Evolutionary conservation across 2,113 vertebrate genomes (phyloP).

Genomic region (Pseudorhombus dupliciocellatus): DNA sequence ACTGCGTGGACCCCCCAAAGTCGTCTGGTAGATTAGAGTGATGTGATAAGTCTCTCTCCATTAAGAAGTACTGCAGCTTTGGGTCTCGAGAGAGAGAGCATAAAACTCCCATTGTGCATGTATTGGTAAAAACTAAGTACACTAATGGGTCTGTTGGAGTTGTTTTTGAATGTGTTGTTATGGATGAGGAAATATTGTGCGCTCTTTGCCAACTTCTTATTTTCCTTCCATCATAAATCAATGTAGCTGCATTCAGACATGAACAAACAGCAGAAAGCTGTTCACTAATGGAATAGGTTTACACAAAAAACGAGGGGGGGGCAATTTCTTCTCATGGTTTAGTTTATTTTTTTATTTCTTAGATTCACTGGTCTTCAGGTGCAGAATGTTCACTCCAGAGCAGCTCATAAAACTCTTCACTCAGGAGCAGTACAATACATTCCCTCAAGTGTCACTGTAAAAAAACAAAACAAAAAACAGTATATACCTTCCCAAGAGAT

Average conservation of each 20-base stretch:
- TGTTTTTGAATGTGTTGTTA: neutral
- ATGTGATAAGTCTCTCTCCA: slow-evolving; percentile 7
- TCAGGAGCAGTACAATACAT: neutral
- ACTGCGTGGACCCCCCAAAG: slow-evolving; percentile 24
- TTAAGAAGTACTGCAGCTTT: slow-evolving; percentile 1
- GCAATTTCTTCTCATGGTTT: too few relatives aligned
- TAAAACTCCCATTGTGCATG: neutral
- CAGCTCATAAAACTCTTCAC: neutral
- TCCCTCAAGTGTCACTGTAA: neutral
- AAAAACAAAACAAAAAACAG: neutral
- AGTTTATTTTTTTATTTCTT: too few relatives aligned
- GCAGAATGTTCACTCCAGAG: neutral
- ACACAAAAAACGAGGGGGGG: neutral
- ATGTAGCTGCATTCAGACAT: neutral
- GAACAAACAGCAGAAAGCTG: too few relatives aligned
- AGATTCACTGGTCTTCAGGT: neutral
- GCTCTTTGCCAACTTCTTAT: neutral
- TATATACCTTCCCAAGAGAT: neutral
- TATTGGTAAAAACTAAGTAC: neutral
- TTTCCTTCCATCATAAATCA: slow-evolving; percentile 11
- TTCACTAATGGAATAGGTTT: neutral
- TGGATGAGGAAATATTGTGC: neutral
- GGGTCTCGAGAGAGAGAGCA: neutral
- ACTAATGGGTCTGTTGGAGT: neutral
- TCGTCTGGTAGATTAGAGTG: slow-evolving; percentile 27